Evolutionary conservation across 2,113 vertebrate genomes (phyloP).

Genomic region (Chiloscyllium plagiosum): DNA sequence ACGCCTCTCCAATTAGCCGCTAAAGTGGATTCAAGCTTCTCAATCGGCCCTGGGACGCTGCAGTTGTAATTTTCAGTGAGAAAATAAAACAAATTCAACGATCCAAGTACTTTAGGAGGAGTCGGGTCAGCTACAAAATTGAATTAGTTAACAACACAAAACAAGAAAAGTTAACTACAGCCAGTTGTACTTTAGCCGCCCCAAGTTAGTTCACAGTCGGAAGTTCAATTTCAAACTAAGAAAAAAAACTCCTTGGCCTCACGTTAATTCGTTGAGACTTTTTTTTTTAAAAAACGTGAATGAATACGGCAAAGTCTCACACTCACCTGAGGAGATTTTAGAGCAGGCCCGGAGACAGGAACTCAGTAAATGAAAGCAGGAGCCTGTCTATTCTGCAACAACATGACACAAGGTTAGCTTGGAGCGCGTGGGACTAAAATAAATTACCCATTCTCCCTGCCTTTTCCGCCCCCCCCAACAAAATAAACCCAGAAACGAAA

Average conservation of each 20-base stretch:
- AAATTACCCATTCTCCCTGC: neutral
- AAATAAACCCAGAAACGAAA: neutral
- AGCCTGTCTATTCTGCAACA: neutral
- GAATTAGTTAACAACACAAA: neutral
- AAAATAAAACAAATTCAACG: constrained; percentile 31
- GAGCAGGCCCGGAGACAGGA: neutral
- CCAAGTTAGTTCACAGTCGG: neutral
- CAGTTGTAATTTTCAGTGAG: constrained; percentile 44
- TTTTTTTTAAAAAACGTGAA: neutral
- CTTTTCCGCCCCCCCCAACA: neutral
- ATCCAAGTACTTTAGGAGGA: neutral
- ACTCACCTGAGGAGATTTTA: neutral
- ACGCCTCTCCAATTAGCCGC: constrained; percentile 63
- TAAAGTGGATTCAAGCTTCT: constrained; percentile 48
- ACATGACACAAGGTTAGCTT: constrained; percentile 9
- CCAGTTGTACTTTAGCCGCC: neutral
- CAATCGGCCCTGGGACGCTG: constrained; percentile 29
- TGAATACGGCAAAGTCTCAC: neutral
- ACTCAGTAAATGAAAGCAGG: neutral
- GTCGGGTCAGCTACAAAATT: neutral
- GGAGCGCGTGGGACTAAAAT: neutral
- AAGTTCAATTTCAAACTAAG: neutral
- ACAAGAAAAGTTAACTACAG: neutral
- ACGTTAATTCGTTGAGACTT: no score
- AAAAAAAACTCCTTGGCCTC: no score